Conservation (phyloP, 2,888 invertebrate genomes). For the Disparrhopalites patrizii region DNA sequence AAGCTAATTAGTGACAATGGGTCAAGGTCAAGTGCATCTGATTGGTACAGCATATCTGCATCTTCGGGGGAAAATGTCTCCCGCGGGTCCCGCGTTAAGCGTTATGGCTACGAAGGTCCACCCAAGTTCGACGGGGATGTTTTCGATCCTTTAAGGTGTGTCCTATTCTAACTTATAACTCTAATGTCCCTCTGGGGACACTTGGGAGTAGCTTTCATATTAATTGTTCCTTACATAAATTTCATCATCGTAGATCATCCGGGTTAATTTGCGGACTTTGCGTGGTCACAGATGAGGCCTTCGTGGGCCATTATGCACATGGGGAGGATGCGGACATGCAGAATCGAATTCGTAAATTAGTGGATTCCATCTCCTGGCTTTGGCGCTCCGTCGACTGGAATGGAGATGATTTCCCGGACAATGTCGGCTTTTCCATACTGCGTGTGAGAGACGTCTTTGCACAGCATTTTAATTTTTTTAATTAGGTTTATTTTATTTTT, state of each 20-base stretch:
- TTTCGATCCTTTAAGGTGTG: background rate
- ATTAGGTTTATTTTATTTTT: too few relatives aligned
- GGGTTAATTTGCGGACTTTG: constrained; percentile 1
- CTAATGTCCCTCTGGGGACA: background rate
- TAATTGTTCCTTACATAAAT: background rate
- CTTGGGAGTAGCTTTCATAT: background rate
- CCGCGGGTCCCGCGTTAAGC: too few relatives aligned
- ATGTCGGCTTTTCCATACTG: constrained; percentile 1
- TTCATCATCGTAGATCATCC: background rate
- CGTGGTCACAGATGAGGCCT: background rate
- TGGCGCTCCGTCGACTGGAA: constrained; percentile 7
- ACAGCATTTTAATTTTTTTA: too few relatives aligned
- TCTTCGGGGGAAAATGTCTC: too few relatives aligned
- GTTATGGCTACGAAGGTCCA: too few relatives aligned
- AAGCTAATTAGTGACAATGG: too few relatives aligned
- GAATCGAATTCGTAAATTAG: background rate
- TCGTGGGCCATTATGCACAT: background rate
- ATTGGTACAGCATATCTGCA: too few relatives aligned
- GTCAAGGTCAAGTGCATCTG: too few relatives aligned
- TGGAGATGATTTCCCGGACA: constrained; percentile 15
- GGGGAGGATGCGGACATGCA: background rate
- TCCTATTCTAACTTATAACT: background rate
- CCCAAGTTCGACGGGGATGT: constrained; percentile 3
- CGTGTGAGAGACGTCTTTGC: background rate
- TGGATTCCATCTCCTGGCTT: background rate